Evolutionary conservation across 2,797 vertebrate genomes (phyloP).

Genomic region (Pagetopsis macropterus): DNA sequence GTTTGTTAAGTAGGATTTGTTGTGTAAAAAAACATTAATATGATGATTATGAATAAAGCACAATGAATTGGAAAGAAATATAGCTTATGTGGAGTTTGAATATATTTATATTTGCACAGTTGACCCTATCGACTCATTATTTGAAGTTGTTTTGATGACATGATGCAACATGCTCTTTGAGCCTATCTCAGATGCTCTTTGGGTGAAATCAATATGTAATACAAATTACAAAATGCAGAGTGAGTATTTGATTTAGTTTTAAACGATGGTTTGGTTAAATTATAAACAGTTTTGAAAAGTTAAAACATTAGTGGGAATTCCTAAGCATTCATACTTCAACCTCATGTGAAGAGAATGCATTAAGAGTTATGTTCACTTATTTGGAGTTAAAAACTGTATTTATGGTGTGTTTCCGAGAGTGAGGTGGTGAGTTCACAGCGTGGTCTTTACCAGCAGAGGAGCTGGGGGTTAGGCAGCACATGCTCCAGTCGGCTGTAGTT

Average conservation of each 20-base stretch:
- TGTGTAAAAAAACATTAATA: background rate
- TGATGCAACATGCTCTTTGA: conserved; percentile 3
- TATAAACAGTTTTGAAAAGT: background rate
- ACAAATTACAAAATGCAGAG: background rate
- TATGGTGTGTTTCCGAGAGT: conserved; percentile 1
- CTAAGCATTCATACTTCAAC: conserved; percentile 3
- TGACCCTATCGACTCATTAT: no score
- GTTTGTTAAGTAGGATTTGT: background rate
- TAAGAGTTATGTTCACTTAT: background rate
- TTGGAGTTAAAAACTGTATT: background rate
- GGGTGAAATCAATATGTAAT: background rate
- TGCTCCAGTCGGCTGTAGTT: conserved; percentile 98
- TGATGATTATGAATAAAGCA: conserved; percentile 1
- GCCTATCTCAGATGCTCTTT: background rate
- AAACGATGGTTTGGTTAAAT: conserved; percentile 31
- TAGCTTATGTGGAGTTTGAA: background rate
- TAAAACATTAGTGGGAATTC: background rate
- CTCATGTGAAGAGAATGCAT: background rate
- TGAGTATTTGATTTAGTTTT: conserved; percentile 26
- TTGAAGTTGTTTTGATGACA: conserved; percentile 5
- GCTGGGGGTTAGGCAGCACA: conserved; percentile 98
- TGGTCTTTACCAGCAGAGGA: conserved; percentile 95
- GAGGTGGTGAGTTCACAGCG: conserved; percentile 44
- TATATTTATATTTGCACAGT: background rate
- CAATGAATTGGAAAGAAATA: background rate